These are phyloP conservation scores for Batillaria attramentaria DNA, from an alignment of 1,140 invertebrate genomes.

Conservation along the genomic window DNA sequence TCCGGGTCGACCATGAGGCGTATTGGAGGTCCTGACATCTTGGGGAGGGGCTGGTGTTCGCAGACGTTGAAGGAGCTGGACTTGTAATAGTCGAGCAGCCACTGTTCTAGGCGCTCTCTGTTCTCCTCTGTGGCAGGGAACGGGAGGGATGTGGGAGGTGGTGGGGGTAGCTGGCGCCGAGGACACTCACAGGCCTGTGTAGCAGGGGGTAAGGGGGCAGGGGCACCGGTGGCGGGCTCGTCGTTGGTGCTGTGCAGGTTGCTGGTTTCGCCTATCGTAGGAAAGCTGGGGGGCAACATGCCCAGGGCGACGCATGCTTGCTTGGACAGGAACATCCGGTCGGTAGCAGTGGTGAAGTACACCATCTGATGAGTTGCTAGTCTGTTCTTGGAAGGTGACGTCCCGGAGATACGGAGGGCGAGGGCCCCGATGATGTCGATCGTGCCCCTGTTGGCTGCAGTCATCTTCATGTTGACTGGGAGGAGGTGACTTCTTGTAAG, in stretches of 20 bases:
- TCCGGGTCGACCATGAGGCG: slow-evolving; percentile 35
- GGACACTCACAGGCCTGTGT: slow-evolving; percentile 36
- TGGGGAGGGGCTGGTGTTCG: slow-evolving; percentile 44
- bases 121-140: slow-evolving; percentile 38
- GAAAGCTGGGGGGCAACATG: slow-evolving; percentile 29
- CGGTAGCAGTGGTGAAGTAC: slow-evolving; percentile 36
- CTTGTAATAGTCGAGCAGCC: slow-evolving; percentile 39
- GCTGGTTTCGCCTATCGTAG: slow-evolving; percentile 6
- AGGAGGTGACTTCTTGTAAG: slow-evolving; percentile 34
- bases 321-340: slow-evolving; percentile 40
- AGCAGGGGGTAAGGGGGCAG: too few relatives aligned
- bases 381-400: not conserved
- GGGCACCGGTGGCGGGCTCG: too few relatives aligned
- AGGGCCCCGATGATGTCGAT: slow-evolving; percentile 39
- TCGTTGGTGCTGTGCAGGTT: not conserved
- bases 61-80: slow-evolving; percentile 54
- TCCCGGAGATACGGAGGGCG: slow-evolving; percentile 30
- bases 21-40: slow-evolving; percentile 45
- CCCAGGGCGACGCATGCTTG: slow-evolving; percentile 32
- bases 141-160: slow-evolving; percentile 30
- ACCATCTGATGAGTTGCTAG: slow-evolving; percentile 36
- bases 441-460: slow-evolving; percentile 33
- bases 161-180: slow-evolving; percentile 34
- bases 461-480: slow-evolving; percentile 42
- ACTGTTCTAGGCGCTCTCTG: slow-evolving; percentile 28